phyloP scores from a whole-genome alignment of 2,113 vertebrate species.

The Oryzias melastigma region DNA sequence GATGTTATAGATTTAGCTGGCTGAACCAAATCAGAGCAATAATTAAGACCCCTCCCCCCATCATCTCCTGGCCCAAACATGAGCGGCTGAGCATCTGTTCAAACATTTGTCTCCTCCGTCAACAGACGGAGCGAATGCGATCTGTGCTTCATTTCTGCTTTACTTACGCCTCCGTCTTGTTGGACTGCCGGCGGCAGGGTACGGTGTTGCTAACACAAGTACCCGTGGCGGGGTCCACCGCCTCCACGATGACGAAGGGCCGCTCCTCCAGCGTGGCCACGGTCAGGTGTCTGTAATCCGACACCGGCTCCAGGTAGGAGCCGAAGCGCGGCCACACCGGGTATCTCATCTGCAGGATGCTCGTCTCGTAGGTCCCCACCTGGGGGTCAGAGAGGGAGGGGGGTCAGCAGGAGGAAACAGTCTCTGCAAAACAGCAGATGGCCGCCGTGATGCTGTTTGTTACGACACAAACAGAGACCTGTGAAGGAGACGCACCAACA shows the following conservation, averaged over 20 bases:
- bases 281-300: constrained; percentile 89
- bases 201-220: constrained; percentile 96
- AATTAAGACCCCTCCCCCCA: too few species aligned
- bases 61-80: too few species aligned
- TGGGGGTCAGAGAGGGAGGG: constrained; percentile 39
- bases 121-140: neutral
- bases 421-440: constrained; percentile 20
- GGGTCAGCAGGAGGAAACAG: constrained; percentile 1
- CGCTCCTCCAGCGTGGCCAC: constrained; percentile 96
- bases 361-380: constrained; percentile 92
- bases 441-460: constrained; percentile 10
- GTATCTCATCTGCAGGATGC: constrained; percentile 94
- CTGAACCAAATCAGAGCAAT: too few species aligned
- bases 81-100: too few species aligned
- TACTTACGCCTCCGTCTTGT: constrained; percentile 86
- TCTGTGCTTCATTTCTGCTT: neutral
- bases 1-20: too few species aligned
- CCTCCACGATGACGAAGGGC: constrained; percentile 96
- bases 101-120: neutral
- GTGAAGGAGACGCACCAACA: constrained; percentile 1
- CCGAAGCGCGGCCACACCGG: constrained; percentile 97
- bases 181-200: constrained; percentile 93
- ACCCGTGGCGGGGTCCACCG: constrained; percentile 86
- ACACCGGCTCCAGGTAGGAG: constrained; percentile 87
- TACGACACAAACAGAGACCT: neutral